phyloP scores from a whole-genome alignment of 1,140 invertebrate species.

The Chelonus insularis region DNA sequence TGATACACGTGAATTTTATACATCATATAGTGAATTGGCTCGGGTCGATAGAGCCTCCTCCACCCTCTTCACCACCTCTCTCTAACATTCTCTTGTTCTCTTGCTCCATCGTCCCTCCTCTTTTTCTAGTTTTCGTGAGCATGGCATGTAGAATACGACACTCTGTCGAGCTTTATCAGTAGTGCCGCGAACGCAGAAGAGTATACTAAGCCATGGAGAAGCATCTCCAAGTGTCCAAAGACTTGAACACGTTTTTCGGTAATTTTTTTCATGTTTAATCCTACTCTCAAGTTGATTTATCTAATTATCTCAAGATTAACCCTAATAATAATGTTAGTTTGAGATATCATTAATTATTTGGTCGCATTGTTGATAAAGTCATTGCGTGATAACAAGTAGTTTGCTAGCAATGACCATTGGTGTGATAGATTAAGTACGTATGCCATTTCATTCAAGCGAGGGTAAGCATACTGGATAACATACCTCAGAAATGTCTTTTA shows the following conservation, averaged over 20 bases:
- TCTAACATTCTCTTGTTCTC: conserved; percentile 6
- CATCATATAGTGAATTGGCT: not conserved
- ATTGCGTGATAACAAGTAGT: too few species aligned
- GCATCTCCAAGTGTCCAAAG: too few species aligned
- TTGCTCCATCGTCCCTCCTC: not conserved
- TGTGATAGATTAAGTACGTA: too few species aligned
- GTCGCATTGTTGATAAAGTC: too few species aligned
- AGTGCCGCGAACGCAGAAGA: not conserved
- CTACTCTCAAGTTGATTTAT: too few species aligned
- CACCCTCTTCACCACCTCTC: conserved; percentile 13
- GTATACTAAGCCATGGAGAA: not conserved
- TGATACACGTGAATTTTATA: conserved; percentile 5
- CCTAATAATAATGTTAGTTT: too few species aligned
- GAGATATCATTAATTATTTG: too few species aligned
- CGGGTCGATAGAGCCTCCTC: conserved; percentile 43
- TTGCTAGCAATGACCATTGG: too few species aligned
- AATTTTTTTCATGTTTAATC: not conserved
- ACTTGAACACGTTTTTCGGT: conserved; percentile 5
- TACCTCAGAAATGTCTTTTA: too few species aligned
- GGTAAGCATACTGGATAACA: too few species aligned
- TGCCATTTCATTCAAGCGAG: too few species aligned
- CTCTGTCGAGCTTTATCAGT: conserved; percentile 2
- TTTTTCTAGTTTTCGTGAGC: not conserved
- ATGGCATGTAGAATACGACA: conserved; percentile 5
- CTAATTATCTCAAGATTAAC: too few species aligned